These are phyloP conservation scores for Drosophila lowei DNA, from an alignment of 1,140 invertebrate genomes.

Conservation along the genomic window DNA sequence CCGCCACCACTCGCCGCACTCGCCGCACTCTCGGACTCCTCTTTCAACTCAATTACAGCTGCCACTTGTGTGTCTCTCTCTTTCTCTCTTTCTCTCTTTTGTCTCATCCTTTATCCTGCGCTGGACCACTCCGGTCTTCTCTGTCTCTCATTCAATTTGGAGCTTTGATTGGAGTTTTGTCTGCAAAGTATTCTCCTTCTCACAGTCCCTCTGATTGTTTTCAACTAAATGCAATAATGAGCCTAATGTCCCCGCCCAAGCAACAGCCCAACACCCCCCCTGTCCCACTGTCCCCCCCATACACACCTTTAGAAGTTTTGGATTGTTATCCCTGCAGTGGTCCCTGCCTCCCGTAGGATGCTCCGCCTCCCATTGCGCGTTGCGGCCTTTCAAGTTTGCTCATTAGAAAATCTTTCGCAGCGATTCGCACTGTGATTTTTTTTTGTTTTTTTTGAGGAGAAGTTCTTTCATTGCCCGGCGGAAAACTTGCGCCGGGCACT, in stretches of 20 bases:
- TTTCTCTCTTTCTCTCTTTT: background rate
- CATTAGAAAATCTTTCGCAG: conserved; percentile 72
- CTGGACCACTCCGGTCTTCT: background rate
- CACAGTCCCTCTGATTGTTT: conserved; percentile 33
- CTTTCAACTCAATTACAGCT: conserved; percentile 43
- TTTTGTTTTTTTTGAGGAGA: conserved; percentile 5
- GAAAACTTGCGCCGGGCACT: conserved; percentile 48
- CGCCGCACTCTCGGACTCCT: background rate
- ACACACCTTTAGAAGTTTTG: conserved; percentile 39
- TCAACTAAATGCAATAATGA: conserved; percentile 56
- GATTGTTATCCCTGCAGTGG: background rate
- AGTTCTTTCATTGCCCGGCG: conserved; percentile 24
- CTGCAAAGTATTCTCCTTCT: background rate
- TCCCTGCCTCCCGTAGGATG: no score
- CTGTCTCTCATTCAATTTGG: conserved; percentile 17
- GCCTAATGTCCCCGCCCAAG: conserved; percentile 25
- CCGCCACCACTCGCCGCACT: background rate
- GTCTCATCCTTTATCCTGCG: no score
- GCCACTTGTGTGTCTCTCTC: background rate
- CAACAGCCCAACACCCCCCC: background rate
- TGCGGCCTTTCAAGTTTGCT: conserved; percentile 61
- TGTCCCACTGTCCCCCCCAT: conserved; percentile 12
- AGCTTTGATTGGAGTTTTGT: conserved; percentile 28
- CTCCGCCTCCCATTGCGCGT: no score
- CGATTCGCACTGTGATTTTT: conserved; percentile 53